phyloP scores from a whole-genome alignment of 2,797 vertebrate species.

The Chanos chanos region DNA sequence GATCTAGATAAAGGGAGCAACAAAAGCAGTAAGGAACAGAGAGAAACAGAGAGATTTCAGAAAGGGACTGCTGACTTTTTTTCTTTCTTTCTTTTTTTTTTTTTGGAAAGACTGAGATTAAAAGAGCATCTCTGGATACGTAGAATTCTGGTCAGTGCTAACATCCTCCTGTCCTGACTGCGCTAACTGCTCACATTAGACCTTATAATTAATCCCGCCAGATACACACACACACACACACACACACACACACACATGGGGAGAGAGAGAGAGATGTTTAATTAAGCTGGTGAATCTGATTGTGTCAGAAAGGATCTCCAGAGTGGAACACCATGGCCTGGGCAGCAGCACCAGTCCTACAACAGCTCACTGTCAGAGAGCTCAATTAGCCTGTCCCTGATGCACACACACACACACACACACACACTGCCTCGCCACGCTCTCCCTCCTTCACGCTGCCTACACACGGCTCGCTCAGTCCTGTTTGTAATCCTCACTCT shows the following conservation, averaged over 20 bases:
- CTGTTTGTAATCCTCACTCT: slow-evolving; percentile 46
- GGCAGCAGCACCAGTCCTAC: neutral
- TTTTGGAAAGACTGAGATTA: no score
- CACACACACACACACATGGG: neutral
- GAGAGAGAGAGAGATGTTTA: slow-evolving; percentile 4
- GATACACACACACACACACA: neutral
- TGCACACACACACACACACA: neutral
- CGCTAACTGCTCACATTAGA: no score
- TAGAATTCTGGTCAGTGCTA: no score
- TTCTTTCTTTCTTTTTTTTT: no score
- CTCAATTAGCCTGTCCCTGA: slow-evolving; percentile 15
- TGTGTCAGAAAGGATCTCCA: neutral
- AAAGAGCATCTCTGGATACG: no score
- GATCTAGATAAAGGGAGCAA: no score
- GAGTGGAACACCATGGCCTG: no score
- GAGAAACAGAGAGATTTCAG: neutral
- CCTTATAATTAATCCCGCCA: neutral
- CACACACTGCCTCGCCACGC: no score
- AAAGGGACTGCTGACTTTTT: no score
- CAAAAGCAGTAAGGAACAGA: no score
- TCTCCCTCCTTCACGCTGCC: no score
- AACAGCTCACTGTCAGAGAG: neutral
- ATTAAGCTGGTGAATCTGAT: slow-evolving; percentile 22
- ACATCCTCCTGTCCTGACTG: no score
- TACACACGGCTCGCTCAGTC: slow-evolving; percentile 23